These are phyloP conservation scores for Fissipunctia ypsillon DNA, from an alignment of 2,888 invertebrate genomes.

Conservation along the genomic window DNA sequence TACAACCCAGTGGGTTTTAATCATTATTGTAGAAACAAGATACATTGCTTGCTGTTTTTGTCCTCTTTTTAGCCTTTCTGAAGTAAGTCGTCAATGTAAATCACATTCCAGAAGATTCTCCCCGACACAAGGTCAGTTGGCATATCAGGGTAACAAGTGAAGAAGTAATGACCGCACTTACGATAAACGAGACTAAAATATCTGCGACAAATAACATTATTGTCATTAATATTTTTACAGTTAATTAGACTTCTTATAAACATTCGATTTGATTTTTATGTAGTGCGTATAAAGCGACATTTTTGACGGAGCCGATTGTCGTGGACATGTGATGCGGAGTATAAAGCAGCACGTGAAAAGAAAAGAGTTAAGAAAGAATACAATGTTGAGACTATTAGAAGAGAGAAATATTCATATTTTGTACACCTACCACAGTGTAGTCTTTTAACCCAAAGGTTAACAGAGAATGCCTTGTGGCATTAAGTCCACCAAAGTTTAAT, in stretches of 20 bases:
- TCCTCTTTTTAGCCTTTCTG: too few species aligned
- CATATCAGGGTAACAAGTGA: constrained; percentile 47
- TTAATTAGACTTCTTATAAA: constrained; percentile 53
- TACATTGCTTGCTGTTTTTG: constrained; percentile 63
- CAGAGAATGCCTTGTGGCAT: too few species aligned
- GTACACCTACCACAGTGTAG: too few species aligned
- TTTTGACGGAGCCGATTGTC: background rate
- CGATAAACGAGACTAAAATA: constrained; percentile 74
- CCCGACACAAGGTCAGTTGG: constrained; percentile 11
- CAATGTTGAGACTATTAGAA: background rate
- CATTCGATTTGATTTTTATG: constrained; percentile 31
- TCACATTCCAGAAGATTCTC: constrained; percentile 52
- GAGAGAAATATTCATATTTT: background rate
- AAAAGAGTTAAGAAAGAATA: background rate
- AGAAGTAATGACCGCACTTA: constrained; percentile 78
- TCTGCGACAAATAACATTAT: constrained; percentile 62
- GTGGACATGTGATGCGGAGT: too few species aligned
- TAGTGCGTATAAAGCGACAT: background rate
- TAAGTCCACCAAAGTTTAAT: too few species aligned
- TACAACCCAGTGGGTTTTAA: constrained; percentile 69
- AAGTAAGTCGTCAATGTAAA: constrained; percentile 56
- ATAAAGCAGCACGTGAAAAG: background rate
- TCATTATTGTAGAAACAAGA: constrained; percentile 57
- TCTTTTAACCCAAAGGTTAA: too few species aligned
- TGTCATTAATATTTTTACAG: constrained; percentile 65